Evolutionary conservation across 1,140 invertebrate species (phyloP), one percentile per base, ranked within the genome.

Genomic region (Trissolcus basalis): DNA sequence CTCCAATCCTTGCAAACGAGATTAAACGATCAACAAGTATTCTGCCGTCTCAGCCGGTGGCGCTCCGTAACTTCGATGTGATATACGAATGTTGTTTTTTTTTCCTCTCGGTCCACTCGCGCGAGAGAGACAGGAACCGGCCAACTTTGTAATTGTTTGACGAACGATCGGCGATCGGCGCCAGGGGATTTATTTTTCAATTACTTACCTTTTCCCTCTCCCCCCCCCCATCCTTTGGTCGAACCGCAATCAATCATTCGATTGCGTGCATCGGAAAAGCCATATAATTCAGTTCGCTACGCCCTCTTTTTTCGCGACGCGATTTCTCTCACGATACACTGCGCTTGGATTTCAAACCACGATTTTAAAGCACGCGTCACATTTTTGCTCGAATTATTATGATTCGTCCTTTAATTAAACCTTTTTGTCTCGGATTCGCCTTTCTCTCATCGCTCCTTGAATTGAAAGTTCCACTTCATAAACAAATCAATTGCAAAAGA

Each of bases 21-120:
- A 78, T 78, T 78, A 73, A 74, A 39, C 76, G 70, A 78, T 78
- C 76, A 74, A 78, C 76, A 74, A 78, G 76, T 78, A 74, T 67
- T 61, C 55, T 36, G 36, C 45, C 53, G 47, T 51, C 13, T 55
- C 32, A 19, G 32, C 4, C 41, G 45, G 27, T 44, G 59, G 41
- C 54, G 60, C 13, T 47, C 12, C 48, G 43, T 2, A 39, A 49
- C 33, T 54, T 48, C 60, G 69, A 54, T 54, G 54, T 54, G 61
- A 73, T 48, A 15, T 6, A 27, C 51, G 47, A 50, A 65, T 61
- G 64, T 70, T 73, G 63, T 78, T 69, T 64, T 63, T 56, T 67
- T 64, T 54, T 19, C 13, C 41, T 55, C 19, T 11, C 8, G 27
- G 10, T 15, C 9, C 1, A 39, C 36, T 39, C 36, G 36, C 36